Conservation (phyloP, 1,140 invertebrate genomes). For the Leptinotarsa lineolata region DNA sequence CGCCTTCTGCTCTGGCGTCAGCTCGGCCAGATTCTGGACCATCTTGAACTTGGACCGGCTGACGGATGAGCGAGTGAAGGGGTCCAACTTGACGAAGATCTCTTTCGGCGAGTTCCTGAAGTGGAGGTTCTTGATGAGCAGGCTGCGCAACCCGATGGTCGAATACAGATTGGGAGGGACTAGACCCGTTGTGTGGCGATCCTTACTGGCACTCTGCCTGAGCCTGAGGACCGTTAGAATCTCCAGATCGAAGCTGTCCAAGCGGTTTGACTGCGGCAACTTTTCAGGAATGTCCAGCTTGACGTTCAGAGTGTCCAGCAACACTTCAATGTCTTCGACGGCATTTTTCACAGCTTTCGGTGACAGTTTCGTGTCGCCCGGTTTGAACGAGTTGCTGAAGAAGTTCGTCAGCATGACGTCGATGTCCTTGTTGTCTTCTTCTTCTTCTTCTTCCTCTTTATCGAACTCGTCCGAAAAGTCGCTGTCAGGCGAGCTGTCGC, state of each 20-base stretch:
- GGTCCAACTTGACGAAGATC: constrained; percentile 18
- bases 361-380: not conserved
- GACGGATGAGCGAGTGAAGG: not conserved
- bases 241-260: constrained; percentile 32
- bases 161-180: constrained; percentile 43
- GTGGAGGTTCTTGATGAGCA: constrained; percentile 36
- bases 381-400: constrained; percentile 31
- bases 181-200: constrained; percentile 9
- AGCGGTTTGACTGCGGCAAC: constrained; percentile 20
- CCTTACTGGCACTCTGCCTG: constrained; percentile 11
- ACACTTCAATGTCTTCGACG: constrained; percentile 12
- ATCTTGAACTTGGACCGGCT: constrained; percentile 14
- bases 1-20: not conserved
- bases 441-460: constrained; percentile 4
- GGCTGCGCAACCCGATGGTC: constrained; percentile 40
- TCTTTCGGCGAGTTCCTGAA: constrained; percentile 28
- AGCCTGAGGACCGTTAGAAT: constrained; percentile 29
- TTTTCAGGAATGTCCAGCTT: constrained; percentile 37
- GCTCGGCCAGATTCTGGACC: constrained; percentile 18
- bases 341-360: not conserved
- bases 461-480: constrained; percentile 1
- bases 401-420: constrained; percentile 37
- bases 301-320: constrained; percentile 33
- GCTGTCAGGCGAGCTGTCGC: not conserved
- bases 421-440: constrained; percentile 25